Evolutionary conservation across 2,797 vertebrate genomes (phyloP), one percentile per base, ranked within the genome.

Genomic region (Petrocephalus schoutedeni): DNA sequence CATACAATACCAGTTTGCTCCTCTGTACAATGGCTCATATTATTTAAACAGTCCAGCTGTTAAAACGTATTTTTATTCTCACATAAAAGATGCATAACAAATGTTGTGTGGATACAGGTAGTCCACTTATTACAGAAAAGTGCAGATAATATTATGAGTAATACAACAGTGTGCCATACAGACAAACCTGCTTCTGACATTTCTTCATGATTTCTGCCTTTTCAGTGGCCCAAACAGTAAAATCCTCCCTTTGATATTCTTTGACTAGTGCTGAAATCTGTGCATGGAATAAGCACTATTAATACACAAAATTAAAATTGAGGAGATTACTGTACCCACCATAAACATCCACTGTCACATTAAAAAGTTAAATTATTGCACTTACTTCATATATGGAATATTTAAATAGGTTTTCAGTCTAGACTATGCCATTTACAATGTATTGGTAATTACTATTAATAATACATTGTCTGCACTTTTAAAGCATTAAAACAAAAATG

Each of bases 221-320:
- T 86, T 90, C 92, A 0, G 91, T 92, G 57, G 93, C 91, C 94
- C 94, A 95, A 85, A 95, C 89, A 14, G 88, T 90, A 59, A 88
- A 80, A 14, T 64, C 49, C 49, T 88, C 86, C 77, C 89, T 90
- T 2, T 87, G 61, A 16, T 89, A 90, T 45, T 89, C 49, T 82
- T 89, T 92, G 1, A 92, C 93, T 84, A 95, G 86, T 49, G 86
- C 83, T 4, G 93, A 92, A 74, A 93, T 89, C 94, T 94, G 82
- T 53, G 4, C 61, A 14, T 67, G 41, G 32, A 89, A 41, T 58
- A 56, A 56, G 10, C 56, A 58, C 5, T 10, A 4, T 61, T 61
- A 57, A 49, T 4, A 9, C 21, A 12, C 16, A 57, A 61, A 8
- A 51, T 14, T 36, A 53, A 45, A 86, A 45, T 19, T 19, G 32